Conservation (phyloP, 2,797 vertebrate species). For the Brachyrhaphis roseni region DNA sequence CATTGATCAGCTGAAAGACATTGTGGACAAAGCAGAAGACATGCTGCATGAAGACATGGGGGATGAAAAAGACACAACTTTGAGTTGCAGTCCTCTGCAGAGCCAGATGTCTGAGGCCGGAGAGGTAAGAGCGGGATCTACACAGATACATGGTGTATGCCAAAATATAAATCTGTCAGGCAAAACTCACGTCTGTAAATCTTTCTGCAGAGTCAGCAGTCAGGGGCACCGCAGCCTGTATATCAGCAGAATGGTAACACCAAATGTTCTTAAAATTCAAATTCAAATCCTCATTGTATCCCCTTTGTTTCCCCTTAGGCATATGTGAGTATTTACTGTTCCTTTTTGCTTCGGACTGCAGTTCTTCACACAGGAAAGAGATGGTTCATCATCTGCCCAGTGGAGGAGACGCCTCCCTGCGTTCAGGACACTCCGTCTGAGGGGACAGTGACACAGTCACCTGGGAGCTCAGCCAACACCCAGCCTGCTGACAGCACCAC, state of each 20-base stretch:
- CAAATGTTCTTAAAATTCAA: slow-evolving; percentile 1
- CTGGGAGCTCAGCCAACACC: slow-evolving; percentile 65
- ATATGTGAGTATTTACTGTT: background rate
- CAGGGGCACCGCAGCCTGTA: slow-evolving; percentile 84
- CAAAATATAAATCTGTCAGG: background rate
- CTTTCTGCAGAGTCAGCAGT: slow-evolving; percentile 71
- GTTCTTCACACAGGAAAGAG: slow-evolving; percentile 97
- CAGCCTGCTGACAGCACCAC: slow-evolving; percentile 72
- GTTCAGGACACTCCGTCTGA: slow-evolving; percentile 84
- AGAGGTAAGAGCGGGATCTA: slow-evolving; percentile 69
- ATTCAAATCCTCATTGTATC: background rate
- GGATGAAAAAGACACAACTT: slow-evolving; percentile 84
- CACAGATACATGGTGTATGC: background rate
- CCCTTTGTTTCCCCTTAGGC: background rate
- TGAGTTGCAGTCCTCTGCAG: slow-evolving; percentile 86
- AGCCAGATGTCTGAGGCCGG: slow-evolving; percentile 67
- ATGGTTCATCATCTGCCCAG: slow-evolving; percentile 99
- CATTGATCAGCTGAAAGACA: slow-evolving; percentile 98
- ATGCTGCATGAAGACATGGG: slow-evolving; percentile 94
- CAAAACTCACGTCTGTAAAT: slow-evolving; percentile 27
- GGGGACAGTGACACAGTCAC: slow-evolving; percentile 65
- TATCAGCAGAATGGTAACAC: slow-evolving; percentile 96
- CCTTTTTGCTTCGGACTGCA: slow-evolving; percentile 52
- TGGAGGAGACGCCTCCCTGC: slow-evolving; percentile 87
- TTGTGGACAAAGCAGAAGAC: slow-evolving; percentile 98